These are phyloP conservation scores for Lasioglossum albipes DNA, from an alignment of 1,140 invertebrate genomes.

Conservation along the genomic window DNA sequence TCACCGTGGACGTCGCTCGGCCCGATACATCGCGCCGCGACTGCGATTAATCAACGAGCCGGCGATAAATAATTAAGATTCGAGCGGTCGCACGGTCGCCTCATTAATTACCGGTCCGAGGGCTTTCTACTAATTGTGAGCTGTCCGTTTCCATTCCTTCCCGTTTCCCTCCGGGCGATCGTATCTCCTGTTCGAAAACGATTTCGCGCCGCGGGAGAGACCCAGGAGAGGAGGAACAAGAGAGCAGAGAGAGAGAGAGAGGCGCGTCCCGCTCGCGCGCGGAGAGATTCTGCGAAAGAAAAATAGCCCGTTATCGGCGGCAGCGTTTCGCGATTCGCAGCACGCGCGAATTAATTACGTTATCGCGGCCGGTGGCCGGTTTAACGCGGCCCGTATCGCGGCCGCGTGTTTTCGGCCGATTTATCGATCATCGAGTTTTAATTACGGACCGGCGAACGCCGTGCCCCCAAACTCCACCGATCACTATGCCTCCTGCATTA, in stretches of 20 bases:
- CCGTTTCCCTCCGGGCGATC: not conserved
- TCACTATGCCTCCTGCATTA: no score
- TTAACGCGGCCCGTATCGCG: not conserved
- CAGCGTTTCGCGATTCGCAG: not conserved
- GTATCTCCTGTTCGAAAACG: constrained; percentile 18
- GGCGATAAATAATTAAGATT: constrained; percentile 68
- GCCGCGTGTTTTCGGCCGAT: constrained; percentile 9
- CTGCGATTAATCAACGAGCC: constrained; percentile 64
- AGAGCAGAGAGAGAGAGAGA: not conserved
- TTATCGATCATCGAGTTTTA: constrained; percentile 44
- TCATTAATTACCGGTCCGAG: constrained; percentile 60
- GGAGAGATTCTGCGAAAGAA: constrained; percentile 6
- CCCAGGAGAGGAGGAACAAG: no score
- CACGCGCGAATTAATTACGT: constrained; percentile 39
- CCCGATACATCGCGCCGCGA: constrained; percentile 50
- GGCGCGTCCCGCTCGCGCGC: constrained; percentile 4
- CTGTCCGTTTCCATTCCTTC: constrained; percentile 18
- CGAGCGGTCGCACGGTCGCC: constrained; percentile 50
- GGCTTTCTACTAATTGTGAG: constrained; percentile 58
- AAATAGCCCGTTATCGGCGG: constrained; percentile 37
- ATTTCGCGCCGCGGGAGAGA: not conserved
- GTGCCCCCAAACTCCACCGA: no score
- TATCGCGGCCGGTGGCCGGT: constrained; percentile 17
- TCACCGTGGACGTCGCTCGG: constrained; percentile 55
- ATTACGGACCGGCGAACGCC: not conserved